These are phyloP conservation scores for Hesperia comma DNA, from an alignment of 2,888 invertebrate species.

Conservation along the genomic window DNA sequence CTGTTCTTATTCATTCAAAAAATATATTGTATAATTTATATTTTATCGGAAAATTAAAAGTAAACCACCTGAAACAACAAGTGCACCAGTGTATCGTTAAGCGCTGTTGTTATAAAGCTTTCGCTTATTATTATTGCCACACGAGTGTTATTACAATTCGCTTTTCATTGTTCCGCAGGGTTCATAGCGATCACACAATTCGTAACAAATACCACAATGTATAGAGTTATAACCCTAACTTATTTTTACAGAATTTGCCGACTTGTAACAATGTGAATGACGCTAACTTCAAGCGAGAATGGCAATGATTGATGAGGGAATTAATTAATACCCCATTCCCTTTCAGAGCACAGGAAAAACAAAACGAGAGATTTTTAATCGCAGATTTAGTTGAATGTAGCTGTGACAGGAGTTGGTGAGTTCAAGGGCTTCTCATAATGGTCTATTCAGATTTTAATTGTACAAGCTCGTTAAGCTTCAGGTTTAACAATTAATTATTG, in stretches of 20 bases:
- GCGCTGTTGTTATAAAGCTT: constrained; percentile 11
- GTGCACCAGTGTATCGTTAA: constrained; percentile 3
- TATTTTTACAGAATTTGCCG: constrained; percentile 48
- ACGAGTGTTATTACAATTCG: constrained; percentile 18
- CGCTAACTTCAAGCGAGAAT: constrained; percentile 52
- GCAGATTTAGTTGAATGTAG: constrained; percentile 28
- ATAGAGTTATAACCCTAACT: constrained; percentile 42
- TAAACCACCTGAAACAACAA: constrained; percentile 25
- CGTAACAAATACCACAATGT: constrained; percentile 15
- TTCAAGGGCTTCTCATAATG: constrained; percentile 19
- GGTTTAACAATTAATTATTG: neutral
- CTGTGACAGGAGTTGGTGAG: constrained; percentile 27
- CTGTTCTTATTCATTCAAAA: no score
- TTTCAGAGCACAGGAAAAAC: constrained; percentile 63
- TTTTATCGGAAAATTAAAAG: constrained; percentile 8
- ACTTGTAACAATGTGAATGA: constrained; percentile 56
- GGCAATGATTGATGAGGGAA: constrained; percentile 58
- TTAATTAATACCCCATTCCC: constrained; percentile 67
- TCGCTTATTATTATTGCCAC: constrained; percentile 16
- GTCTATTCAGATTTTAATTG: constrained; percentile 6
- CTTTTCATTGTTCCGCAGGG: constrained; percentile 22
- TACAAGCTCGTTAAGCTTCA: neutral
- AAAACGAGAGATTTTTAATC: constrained; percentile 49
- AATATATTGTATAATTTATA: no score
- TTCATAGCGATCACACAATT: constrained; percentile 16